Base-by-base conservation (phyloP, 2,113 vertebrate genomes). In the Indri indri region DNA sequence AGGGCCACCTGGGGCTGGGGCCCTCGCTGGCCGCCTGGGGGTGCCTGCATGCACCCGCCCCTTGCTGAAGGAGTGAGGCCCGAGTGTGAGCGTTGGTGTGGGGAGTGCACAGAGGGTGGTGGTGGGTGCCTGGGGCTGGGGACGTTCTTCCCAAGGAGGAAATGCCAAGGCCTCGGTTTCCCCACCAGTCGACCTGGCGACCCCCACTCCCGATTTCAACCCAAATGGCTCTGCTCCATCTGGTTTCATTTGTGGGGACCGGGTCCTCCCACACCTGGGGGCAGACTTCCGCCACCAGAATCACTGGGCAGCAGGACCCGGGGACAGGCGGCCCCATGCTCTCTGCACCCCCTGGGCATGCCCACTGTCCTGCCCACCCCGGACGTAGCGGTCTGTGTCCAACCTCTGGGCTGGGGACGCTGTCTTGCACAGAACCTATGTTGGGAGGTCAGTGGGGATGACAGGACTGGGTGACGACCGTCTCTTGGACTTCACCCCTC, bases 321-420 rank as follows among this genome's bases (percentile, higher is more conserved):
- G 5, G 5, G 61, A n/a, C 14, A 16, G 30, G 30, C 20, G 30
- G 4, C 30, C 63, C 63, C 20, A 2, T 80, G 8, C 16, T 20
- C 32, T 22, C 76, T 8, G 52, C 37, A 16, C 6, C 6, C 6
- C 20, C 18, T 14, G 30, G 22, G 22, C 68, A 4, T 32, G 2
- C 65, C 30, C 12, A 10, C 59, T 32, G 16, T 8, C n/a, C 80
- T 10, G 11, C 22, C 23, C 0, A 12, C 20, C n/a, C 42, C 23
- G 1, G 32, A 14, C 11, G 6, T 2, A 2, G 12, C 17, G 6
- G 52, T 27, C 70, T 6, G 13, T 1, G 27, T 54, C 9, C 10
- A 16, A 50, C 25, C 10, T 59, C 52, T 40, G 37, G 16, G 54
- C 45, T 8, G 11, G 68, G 27, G 68, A 23, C 42, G 12, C 66